Evolutionary conservation across 2,797 vertebrate species (phyloP).

Genomic region (Oreochromis mossambicus): DNA sequence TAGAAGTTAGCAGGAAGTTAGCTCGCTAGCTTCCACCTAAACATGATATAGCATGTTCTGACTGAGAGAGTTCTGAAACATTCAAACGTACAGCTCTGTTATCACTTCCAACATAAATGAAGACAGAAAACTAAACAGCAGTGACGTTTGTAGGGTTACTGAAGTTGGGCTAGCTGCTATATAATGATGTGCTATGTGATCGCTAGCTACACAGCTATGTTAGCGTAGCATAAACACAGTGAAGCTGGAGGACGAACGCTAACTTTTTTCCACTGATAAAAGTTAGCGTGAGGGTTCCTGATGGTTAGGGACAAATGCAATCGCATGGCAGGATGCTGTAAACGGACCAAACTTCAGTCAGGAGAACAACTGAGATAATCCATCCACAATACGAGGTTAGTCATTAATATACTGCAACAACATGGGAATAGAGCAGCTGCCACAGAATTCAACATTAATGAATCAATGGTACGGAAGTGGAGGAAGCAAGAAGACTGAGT

Average conservation of each 20-base stretch:
- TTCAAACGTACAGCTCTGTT: not conserved
- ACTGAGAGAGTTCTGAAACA: no score
- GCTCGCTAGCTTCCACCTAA: accelerated
- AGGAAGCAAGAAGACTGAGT: no score
- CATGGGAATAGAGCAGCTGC: no score
- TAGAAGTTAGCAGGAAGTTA: no score
- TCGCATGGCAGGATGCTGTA: not conserved
- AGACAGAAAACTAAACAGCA: not conserved
- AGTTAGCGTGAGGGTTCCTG: accelerated
- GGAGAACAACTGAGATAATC: not conserved
- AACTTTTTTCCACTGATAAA: not conserved
- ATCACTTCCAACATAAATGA: not conserved
- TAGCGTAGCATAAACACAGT: accelerated
- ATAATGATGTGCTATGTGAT: accelerated
- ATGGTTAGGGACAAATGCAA: accelerated
- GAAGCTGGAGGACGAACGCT: not conserved
- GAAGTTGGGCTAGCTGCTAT: not conserved
- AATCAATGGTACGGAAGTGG: no score
- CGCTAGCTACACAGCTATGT: accelerated
- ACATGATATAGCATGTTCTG: no score
- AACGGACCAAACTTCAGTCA: not conserved
- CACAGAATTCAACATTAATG: no score
- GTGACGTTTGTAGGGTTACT: not conserved
- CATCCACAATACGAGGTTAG: not conserved
- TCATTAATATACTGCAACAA: accelerated